Percentiles rank a stretch among this genome's conserved stretches.
phyloP scores from a whole-genome alignment of 2,888 invertebrate species.

The Perithous albicinctus region DNA sequence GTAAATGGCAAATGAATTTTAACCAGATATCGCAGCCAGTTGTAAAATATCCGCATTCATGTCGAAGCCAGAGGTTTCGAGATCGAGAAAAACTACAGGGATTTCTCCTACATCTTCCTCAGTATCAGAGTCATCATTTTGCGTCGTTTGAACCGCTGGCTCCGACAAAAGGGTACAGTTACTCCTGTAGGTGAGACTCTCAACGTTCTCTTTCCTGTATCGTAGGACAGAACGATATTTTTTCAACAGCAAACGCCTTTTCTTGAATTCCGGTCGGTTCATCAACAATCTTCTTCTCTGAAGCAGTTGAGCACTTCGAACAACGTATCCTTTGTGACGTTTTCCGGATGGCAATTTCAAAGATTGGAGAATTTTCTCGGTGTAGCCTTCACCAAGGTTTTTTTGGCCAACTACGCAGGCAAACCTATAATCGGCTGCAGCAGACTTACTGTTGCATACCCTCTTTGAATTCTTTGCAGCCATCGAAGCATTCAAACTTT shows the following conservation, averaged over 20 bases:
- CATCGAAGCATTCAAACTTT: slow-evolving; percentile 68
- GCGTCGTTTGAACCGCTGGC: neutral
- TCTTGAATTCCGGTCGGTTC: neutral
- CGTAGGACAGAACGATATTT: neutral
- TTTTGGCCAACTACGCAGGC: slow-evolving; percentile 65
- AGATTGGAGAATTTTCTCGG: slow-evolving; percentile 15
- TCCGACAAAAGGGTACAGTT: neutral
- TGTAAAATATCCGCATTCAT: slow-evolving; percentile 40
- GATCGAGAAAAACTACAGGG: slow-evolving; percentile 37
- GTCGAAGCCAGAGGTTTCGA: slow-evolving; percentile 31
- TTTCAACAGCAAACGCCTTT: neutral
- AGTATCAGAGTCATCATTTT: neutral
- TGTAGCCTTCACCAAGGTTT: slow-evolving; percentile 66
- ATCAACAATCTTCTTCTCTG: neutral
- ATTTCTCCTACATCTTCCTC: neutral
- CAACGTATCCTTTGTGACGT: slow-evolving; percentile 23
- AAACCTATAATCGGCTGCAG: slow-evolving; percentile 64
- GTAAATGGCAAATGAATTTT: slow-evolving; percentile 14
- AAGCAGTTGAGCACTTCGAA: neutral
- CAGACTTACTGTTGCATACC: slow-evolving; percentile 53
- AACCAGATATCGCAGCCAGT: slow-evolving; percentile 34
- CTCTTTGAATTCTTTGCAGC: slow-evolving; percentile 54
- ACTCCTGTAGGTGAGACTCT: neutral
- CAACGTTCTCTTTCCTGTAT: neutral
- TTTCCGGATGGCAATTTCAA: slow-evolving; percentile 50